phyloP scores from a whole-genome alignment of 2,888 invertebrate species.

The Argyresthia goedartella region DNA sequence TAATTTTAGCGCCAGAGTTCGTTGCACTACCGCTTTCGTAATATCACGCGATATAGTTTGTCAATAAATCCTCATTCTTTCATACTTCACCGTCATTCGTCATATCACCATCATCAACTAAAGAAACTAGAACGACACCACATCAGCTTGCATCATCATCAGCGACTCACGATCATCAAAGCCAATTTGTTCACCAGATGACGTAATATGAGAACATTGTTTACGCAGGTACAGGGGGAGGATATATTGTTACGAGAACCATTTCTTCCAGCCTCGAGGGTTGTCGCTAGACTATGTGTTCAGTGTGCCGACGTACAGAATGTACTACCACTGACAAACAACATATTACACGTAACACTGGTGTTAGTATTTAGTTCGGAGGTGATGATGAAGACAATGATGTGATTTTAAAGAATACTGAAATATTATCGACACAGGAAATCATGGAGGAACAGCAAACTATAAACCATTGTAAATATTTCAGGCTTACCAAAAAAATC shows the following conservation, averaged over 20 bases:
- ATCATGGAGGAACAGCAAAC: background rate
- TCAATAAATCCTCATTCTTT: constrained; percentile 19
- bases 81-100: constrained; percentile 9
- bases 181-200: constrained; percentile 14
- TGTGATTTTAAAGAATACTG: background rate
- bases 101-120: background rate
- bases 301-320: constrained; percentile 65
- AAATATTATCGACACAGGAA: no score
- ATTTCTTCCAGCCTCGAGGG: constrained; percentile 67
- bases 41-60: constrained; percentile 20
- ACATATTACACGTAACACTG: constrained; percentile 1
- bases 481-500: constrained; percentile 27
- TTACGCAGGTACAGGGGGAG: constrained; percentile 69
- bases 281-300: constrained; percentile 62
- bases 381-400: constrained; percentile 14
- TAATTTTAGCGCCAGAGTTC: constrained; percentile 52
- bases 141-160: constrained; percentile 7
- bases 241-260: constrained; percentile 67
- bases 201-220: constrained; percentile 42
- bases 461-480: constrained; percentile 31
- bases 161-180: constrained; percentile 14
- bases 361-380: constrained; percentile 13
- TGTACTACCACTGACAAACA: constrained; percentile 60
- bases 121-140: background rate
- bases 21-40: constrained; percentile 48